Base-by-base conservation (phyloP, 2,888 invertebrate genomes). In the Scaptomyza flava region DNA sequence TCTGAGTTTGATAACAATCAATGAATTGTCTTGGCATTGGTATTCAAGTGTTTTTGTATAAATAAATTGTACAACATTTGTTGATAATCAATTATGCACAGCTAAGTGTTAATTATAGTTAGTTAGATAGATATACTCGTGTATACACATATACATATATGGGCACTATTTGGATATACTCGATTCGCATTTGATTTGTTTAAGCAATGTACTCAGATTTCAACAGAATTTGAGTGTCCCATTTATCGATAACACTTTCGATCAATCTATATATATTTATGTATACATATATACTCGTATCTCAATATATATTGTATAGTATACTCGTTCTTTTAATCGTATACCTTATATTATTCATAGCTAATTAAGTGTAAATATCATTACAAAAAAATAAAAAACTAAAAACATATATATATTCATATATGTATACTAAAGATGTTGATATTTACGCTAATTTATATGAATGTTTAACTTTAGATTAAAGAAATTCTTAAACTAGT, bases 11-110 rank as follows among this genome's bases (percentile, higher is more conserved):
- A 50, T 38, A 58, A 36, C 4, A 52, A 58, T 48, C 12, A 53
- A 42, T 54, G 51, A 51, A 51, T 63, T 52, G 50, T 42, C 46
- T 34, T 62, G 72, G 57, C 69, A 63, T 64, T 64, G 52, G 59
- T 72, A 59, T 56, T 71, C 61, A 50, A 48, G 60, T 67, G 54
- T 41, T 52, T 45, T 59, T 67, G 73, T 73, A 70, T 63, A 51
- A 68, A 73, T 58, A 41, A 76, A 73, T 76, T 74, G 74, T 74
- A 74, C 74, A 71, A 71, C 51, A 71, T 59, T 46, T 66, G 65
- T 72, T 66, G 77, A 74, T 70, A 74, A 66, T 71, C 59, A 59
- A 66, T 46, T 65, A 41, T 70, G 71, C 61, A 72, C 72, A 58
- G 66, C 62, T 56, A 43, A 54, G n/a, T 46, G 38, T 62, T 70